Percentiles rank a stretch among this genome's conserved stretches.
phyloP scores from a whole-genome alignment of 2,888 invertebrate species.

The Opisthograptis luteolata region DNA sequence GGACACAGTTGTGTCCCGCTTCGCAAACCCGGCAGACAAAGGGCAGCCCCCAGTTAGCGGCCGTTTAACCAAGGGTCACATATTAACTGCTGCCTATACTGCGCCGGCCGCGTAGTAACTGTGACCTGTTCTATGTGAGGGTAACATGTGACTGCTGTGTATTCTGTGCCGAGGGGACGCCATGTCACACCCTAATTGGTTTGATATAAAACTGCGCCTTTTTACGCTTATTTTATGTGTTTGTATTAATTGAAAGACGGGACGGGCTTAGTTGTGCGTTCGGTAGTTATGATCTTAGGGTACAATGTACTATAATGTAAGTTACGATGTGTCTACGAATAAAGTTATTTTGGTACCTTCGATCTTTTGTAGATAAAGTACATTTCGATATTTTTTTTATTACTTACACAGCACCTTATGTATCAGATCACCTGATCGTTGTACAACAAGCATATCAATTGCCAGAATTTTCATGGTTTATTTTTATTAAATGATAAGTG shows the following conservation, averaged over 20 bases:
- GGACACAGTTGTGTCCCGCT: constrained; percentile 39
- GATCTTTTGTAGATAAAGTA: too few relatives aligned
- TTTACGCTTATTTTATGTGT: constrained; percentile 67
- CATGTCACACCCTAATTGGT: constrained; percentile 72
- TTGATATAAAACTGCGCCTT: constrained; percentile 67
- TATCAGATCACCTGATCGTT: too few relatives aligned
- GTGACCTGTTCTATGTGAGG: constrained; percentile 2
- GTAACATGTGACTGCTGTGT: background rate
- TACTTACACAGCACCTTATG: too few relatives aligned
- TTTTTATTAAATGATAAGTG: too few relatives aligned
- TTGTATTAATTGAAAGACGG: constrained; percentile 63
- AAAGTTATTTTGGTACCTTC: too few relatives aligned
- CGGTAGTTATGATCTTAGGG: constrained; percentile 39
- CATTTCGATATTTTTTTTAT: too few relatives aligned
- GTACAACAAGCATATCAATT: too few relatives aligned
- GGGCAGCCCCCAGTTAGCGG: constrained; percentile 23
- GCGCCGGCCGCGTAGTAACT: constrained; percentile 1
- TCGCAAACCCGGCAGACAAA: constrained; percentile 27
- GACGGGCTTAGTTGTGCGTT: constrained; percentile 45
- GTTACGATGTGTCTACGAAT: constrained; percentile 1
- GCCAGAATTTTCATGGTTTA: too few relatives aligned
- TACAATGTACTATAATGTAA: constrained; percentile 2
- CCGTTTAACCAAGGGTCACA: constrained; percentile 27
- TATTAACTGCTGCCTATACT: constrained; percentile 12
- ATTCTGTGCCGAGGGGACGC: constrained; percentile 36